phyloP scores from a whole-genome alignment of 2,888 invertebrate species.

The Napeogenes inachia region DNA sequence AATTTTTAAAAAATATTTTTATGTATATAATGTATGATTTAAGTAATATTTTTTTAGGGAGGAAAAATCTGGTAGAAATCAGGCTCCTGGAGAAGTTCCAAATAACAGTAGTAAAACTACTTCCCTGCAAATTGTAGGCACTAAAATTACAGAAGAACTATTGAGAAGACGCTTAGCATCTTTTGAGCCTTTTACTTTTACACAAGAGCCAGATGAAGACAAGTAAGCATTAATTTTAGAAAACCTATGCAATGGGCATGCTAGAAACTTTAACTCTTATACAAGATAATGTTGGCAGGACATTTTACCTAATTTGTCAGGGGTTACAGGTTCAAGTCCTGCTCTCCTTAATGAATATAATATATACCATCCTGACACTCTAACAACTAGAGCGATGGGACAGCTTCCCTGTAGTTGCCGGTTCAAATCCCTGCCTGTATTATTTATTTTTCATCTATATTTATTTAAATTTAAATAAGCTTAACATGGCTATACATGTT shows the following conservation, averaged over 20 bases:
- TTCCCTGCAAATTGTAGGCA: slow-evolving; percentile 56
- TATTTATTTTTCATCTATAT: too few species aligned
- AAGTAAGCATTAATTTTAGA: slow-evolving; percentile 45
- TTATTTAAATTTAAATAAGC: too few species aligned
- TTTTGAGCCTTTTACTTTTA: slow-evolving; percentile 65
- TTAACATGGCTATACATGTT: too few species aligned
- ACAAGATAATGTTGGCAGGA: too few species aligned
- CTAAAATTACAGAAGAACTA: slow-evolving; percentile 64
- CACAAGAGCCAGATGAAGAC: slow-evolving; percentile 62
- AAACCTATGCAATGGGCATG: not conserved
- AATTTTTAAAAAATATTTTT: not conserved
- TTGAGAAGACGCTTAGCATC: slow-evolving; percentile 59
- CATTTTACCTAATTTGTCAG: too few species aligned
- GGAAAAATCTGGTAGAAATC: slow-evolving; percentile 48
- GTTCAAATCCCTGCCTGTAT: too few species aligned
- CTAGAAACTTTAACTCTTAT: not conserved
- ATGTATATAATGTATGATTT: slow-evolving; percentile 5
- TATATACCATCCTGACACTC: too few species aligned
- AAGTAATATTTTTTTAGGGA: slow-evolving; percentile 42
- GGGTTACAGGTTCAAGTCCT: too few species aligned
- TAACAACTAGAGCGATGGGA: too few species aligned
- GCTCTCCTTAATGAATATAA: too few species aligned
- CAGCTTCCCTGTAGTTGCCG: too few species aligned
- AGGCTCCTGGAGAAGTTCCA: slow-evolving; percentile 44
- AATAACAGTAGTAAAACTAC: slow-evolving; percentile 42